Base-by-base conservation (phyloP, 2,888 invertebrate species). In the Dioctria linearis region DNA sequence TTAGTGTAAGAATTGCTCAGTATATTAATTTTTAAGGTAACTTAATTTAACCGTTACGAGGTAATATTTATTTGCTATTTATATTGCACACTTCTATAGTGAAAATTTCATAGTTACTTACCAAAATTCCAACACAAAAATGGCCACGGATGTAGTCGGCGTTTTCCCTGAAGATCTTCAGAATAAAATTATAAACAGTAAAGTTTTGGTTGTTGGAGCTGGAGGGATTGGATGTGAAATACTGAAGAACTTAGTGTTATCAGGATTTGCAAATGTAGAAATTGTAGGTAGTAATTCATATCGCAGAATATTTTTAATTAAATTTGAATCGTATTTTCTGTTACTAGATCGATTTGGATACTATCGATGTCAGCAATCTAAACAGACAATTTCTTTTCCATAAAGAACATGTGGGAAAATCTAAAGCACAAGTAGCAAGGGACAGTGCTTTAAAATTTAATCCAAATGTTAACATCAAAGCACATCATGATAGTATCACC, bases 141-240 rank as follows among this genome's bases (percentile, higher is more conserved):
- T 94, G 93, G 94, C 94, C 85, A 92, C 93, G 78, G 89, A 91
- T 83, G 90, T 94, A 84, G 90, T 92, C 83, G 93, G 93, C 83
- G 92, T 94, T 85, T 92, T 95, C 80, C 91, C 91, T 80, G 90
- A 91, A 82, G 91, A 92, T 85, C 88, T 95, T 82, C 92, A 93
- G 82, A 91, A 93, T 85, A 90, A 92, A 69, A 92, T 96, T 82
- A 90, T 91, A 40, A 90, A 91, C 84, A 92, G 94, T 9, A 96
- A 95, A 90, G 90, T 97, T 73, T 90, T 97, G 82, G 94, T 97
- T 13, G 96, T 97, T 42, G 99, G 99, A 79, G 99, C 99, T 85
- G 99, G 99, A 83, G 99, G 99, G 81, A 99, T 99, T 86, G 99
- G 99, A 83, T 99, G 99, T 90, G 99, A 99, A 90, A 93, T 99